Evolutionary conservation across 37 sponge, comb jelly and placozoan species (phyloP).

Genomic region (Crambe crambe): DNA sequence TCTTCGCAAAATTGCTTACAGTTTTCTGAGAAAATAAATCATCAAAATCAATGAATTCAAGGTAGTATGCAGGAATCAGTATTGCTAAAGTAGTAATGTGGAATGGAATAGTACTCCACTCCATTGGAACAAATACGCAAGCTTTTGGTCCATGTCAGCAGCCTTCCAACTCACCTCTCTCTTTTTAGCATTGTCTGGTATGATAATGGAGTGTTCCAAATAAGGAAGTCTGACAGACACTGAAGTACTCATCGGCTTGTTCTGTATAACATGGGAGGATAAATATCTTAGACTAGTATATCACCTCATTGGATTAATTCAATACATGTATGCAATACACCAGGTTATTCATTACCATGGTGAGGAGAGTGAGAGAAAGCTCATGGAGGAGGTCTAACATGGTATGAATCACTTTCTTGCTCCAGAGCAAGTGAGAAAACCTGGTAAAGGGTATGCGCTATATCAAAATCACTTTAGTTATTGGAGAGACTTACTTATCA

Average conservation of each 20-base stretch:
- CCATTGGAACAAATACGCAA: too few species aligned
- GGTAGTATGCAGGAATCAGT: too few species aligned
- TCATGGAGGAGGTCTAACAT: constrained; percentile 74
- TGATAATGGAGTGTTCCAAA: constrained; percentile 25
- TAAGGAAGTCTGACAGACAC: constrained; percentile 40
- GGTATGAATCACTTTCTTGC: constrained; percentile 50
- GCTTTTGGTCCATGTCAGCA: neutral
- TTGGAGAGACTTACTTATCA: constrained; percentile 39
- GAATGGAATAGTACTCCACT: neutral
- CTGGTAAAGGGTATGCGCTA: constrained; percentile 20
- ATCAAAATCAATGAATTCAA: neutral
- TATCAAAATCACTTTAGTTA: neutral
- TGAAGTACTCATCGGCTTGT: constrained; percentile 7
- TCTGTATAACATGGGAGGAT: constrained; percentile 21
- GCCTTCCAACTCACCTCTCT: constrained; percentile 44
- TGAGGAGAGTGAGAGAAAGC: constrained; percentile 40
- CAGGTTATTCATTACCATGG: too few species aligned
- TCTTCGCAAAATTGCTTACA: constrained; percentile 61
- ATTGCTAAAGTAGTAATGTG: neutral
- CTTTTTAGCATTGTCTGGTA: constrained; percentile 57
- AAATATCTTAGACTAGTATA: neutral
- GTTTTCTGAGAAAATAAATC: constrained; percentile 36
- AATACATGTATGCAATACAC: too few species aligned
- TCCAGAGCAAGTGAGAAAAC: constrained; percentile 81
- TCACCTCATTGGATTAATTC: neutral